Percentiles rank a stretch among this genome's conserved stretches.
phyloP scores from a whole-genome alignment of 2,888 invertebrate species.

The Pocota personata region DNA sequence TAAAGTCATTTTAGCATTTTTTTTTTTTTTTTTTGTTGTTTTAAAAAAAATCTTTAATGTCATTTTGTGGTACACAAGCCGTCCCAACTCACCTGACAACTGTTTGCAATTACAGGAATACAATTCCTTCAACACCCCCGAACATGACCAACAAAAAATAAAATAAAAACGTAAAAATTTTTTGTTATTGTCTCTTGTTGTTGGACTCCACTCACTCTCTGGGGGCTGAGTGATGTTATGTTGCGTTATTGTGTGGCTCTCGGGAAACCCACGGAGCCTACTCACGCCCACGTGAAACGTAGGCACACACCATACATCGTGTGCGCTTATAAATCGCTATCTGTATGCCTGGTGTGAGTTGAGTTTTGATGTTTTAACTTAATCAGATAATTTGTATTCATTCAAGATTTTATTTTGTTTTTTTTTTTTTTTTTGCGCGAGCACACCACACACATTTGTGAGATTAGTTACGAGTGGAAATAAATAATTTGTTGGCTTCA shows the following conservation, averaged over 20 bases:
- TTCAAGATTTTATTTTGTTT: constrained; percentile 34
- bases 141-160: constrained; percentile 16
- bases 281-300: constrained; percentile 24
- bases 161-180: background rate
- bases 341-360: constrained; percentile 35
- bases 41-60: background rate
- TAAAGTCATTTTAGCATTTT: background rate
- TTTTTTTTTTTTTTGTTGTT: background rate
- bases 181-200: no score
- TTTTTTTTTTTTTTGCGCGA: background rate
- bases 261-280: constrained; percentile 52
- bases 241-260: constrained; percentile 20
- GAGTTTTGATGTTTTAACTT: constrained; percentile 44
- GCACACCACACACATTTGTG: constrained; percentile 2
- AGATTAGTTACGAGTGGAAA: constrained; percentile 25
- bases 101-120: constrained; percentile 25
- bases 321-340: constrained; percentile 20
- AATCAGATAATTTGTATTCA: constrained; percentile 70
- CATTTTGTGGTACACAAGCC: background rate
- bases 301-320: constrained; percentile 3
- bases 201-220: background rate
- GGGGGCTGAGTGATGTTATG: constrained; percentile 1
- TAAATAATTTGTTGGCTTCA: constrained; percentile 2
- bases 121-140: constrained; percentile 24
- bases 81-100: constrained; percentile 9